Evolutionary conservation across 1,140 invertebrate species (phyloP).

Genomic region (Onthophagus taurus): DNA sequence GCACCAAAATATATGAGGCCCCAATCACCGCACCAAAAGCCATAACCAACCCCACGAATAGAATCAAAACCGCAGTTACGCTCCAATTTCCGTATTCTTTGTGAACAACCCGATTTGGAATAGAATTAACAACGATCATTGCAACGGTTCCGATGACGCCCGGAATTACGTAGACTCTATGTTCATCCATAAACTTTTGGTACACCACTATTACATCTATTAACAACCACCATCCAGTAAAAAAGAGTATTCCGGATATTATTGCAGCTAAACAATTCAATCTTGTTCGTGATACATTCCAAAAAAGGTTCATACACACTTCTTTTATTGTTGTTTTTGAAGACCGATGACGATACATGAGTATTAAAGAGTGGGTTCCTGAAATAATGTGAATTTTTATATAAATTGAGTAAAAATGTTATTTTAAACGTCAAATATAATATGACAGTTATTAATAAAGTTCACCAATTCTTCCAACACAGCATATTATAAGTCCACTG

Average conservation of each 20-base stretch:
- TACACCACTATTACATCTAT: slow-evolving; percentile 18
- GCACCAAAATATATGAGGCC: slow-evolving; percentile 19
- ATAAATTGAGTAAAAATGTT: no score
- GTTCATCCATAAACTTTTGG: slow-evolving; percentile 4
- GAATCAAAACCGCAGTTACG: slow-evolving; percentile 13
- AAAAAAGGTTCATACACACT: background rate
- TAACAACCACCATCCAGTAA: slow-evolving; percentile 23
- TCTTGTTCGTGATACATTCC: slow-evolving; percentile 7
- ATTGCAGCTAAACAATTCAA: slow-evolving; percentile 10
- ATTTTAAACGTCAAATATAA: no score
- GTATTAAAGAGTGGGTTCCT: no score
- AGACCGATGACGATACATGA: no score
- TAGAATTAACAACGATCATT: slow-evolving; percentile 19
- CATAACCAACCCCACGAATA: slow-evolving; percentile 19
- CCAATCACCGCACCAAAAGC: slow-evolving; percentile 22
- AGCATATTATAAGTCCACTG: no score
- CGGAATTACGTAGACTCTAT: slow-evolving; percentile 18
- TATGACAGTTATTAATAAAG: no score
- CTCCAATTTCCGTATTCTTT: slow-evolving; percentile 8
- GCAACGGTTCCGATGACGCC: slow-evolving; percentile 19
- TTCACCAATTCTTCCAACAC: no score
- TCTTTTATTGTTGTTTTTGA: no score
- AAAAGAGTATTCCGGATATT: slow-evolving; percentile 20
- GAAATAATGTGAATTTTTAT: no score
- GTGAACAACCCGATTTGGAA: slow-evolving; percentile 10